These are phyloP conservation scores for Xenentodon cancila DNA, from an alignment of 2,797 vertebrate genomes.

Conservation along the genomic window DNA sequence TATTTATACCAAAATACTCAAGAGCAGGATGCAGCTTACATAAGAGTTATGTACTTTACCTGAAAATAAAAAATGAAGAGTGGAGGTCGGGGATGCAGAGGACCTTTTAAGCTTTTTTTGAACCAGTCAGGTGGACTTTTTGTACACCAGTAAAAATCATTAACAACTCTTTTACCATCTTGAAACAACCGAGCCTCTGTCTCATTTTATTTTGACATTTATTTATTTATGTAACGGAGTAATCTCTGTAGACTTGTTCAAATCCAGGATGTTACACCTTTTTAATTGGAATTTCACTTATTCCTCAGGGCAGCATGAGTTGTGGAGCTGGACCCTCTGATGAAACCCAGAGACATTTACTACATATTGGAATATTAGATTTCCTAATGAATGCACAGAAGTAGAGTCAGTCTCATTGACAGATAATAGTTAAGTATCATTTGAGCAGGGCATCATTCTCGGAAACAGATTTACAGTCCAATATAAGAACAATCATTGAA, in stretches of 20 bases:
- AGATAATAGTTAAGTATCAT: no score
- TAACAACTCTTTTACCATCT: no score
- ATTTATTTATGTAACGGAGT: neutral
- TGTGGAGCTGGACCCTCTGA: no score
- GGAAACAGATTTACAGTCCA: neutral
- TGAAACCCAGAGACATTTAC: neutral
- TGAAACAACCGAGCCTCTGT: no score
- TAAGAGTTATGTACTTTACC: no score
- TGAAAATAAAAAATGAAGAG: no score
- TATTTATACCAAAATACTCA: no score
- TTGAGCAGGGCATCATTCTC: neutral
- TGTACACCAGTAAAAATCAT: no score
- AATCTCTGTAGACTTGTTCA: neutral
- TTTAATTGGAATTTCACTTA: neutral
- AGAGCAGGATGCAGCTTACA: no score
- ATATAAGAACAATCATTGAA: slow-evolving; percentile 10
- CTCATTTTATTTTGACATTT: neutral
- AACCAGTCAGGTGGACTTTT: no score
- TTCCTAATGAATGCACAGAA: neutral
- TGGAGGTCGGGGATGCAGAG: no score
- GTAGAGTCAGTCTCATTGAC: slow-evolving; percentile 5
- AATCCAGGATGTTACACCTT: neutral
- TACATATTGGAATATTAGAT: neutral
- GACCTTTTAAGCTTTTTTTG: no score
- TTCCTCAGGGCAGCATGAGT: neutral